Evolutionary conservation across 1,140 invertebrate genomes (phyloP), one percentile per base, ranked within the genome.

Genomic region (Carposina sasakii): DNA sequence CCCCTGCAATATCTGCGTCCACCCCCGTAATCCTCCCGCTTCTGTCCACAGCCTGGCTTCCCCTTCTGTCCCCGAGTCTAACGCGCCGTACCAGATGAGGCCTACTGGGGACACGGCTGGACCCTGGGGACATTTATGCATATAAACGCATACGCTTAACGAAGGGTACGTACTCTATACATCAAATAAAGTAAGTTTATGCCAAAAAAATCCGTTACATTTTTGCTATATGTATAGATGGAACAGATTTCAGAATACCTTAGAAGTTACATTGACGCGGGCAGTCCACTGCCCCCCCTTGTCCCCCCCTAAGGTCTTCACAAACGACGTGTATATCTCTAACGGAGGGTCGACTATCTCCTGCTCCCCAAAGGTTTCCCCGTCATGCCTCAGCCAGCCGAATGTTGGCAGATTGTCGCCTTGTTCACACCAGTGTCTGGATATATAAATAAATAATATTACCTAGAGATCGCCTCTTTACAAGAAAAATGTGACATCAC

Each of bases 221-320:
- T n/a, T n/a, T n/a, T n/a, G n/a, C n/a, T n/a, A n/a, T n/a, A n/a
- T 5, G 24, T 26, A 12, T 26, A 6, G 12, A 26, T 26, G 12
- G 24, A 26, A 26, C 24, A 26, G 12, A 26, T 26, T 26, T 5
- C 5, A 26, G 24, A 5, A 15, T 39, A 91, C 90, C 75, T 87
- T 85, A 58, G 89, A 75, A 31, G 89, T 87, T 0, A 95, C 90
- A 49, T 88, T 88, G 36, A 99, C 92, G 57, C 93, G 88, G 0
- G 93, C 93, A 1, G 96, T 95, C 96, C 97, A 99, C 68, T 98
- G 96, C 0, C 96, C 96, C 3, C 96, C 96, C 71, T 94, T 89
- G 26, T 85, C 78, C 6, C 93, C 94, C 0, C 92, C 93, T 0
- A 87, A 79, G 48, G 89, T 89, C 79, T 98, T 98, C 0, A 99